Percentiles rank a stretch among this genome's conserved stretches.
These are phyloP conservation scores for Drosophila ananassae DNA, from an alignment of 1,140 invertebrate genomes.

Conservation along the genomic window DNA sequence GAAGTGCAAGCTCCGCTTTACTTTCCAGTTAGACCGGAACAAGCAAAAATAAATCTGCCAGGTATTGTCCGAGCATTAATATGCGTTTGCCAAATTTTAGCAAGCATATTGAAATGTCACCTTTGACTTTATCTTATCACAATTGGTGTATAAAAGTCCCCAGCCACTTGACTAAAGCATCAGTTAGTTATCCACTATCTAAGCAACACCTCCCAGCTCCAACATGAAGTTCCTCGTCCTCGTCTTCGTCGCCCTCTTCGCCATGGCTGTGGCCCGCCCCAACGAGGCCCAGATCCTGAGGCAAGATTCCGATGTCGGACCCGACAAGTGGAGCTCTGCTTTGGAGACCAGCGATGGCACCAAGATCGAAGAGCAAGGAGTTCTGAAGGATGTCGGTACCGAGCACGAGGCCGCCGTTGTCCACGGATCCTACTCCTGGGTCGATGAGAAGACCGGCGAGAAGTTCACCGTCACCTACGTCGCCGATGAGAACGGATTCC, in stretches of 20 bases:
- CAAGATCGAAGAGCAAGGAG: conserved; percentile 66
- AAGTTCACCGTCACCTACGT: conserved; percentile 55
- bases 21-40: conserved; percentile 52
- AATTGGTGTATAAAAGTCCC: conserved; percentile 34
- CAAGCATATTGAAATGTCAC: conserved; percentile 9
- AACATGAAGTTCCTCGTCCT: conserved; percentile 70
- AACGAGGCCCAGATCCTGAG: conserved; percentile 1
- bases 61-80: conserved; percentile 10
- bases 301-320: conserved; percentile 15
- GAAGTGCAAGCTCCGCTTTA: conserved; percentile 15
- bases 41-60: conserved; percentile 32
- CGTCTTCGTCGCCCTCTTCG: conserved; percentile 57
- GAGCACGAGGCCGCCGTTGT: conserved; percentile 59
- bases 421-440: conserved; percentile 42
- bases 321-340: conserved; percentile 9
- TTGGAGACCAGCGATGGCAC: conserved; percentile 87
- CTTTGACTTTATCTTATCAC: conserved; percentile 43
- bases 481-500: conserved; percentile 87
- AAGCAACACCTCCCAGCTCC: conserved; percentile 38
- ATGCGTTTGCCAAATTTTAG: conserved; percentile 16
- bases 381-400: conserved; percentile 12
- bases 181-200: conserved; percentile 43
- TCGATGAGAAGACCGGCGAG: conserved; percentile 55
- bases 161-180: conserved; percentile 36
- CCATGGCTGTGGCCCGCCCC: conserved; percentile 45